A percentile compares a stretch with the other conserved stretches of the same genome.
These are phyloP conservation scores for Eira barbara DNA, from an alignment of 2,113 vertebrate genomes.

Conservation along the genomic window DNA sequence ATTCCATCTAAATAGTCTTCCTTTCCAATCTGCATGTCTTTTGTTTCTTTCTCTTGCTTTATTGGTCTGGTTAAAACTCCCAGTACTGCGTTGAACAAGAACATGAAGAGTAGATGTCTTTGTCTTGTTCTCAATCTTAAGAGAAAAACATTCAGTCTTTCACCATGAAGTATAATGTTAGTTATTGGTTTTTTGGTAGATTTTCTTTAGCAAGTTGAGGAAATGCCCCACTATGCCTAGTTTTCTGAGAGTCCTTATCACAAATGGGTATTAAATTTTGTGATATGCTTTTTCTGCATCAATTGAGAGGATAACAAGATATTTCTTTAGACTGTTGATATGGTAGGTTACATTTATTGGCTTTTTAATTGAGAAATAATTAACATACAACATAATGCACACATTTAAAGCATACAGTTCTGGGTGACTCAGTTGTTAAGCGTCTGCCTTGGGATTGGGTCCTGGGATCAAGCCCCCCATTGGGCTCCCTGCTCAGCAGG, in stretches of 20 bases:
- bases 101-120: neutral
- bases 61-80: neutral
- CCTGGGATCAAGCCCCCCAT: no score
- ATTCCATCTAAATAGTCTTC: neutral
- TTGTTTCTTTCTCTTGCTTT: neutral
- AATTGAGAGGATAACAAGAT: neutral
- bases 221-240: neutral
- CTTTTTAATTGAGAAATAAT: neutral
- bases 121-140: neutral
- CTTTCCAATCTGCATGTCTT: neutral
- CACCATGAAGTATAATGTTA: neutral
- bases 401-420: neutral
- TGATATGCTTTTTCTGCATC: neutral
- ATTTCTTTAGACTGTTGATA: neutral
- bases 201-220: neutral
- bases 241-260: neutral
- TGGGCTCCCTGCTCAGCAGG: no score
- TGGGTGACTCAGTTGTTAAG: no score
- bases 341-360: neutral
- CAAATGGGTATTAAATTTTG: neutral
- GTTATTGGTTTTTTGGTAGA: neutral
- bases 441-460: no score
- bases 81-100: neutral
- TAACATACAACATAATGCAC: neutral
- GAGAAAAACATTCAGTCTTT: neutral